Evolutionary conservation across 2,113 vertebrate genomes (phyloP), one percentile per base, ranked within the genome.

Genomic region (Pseudopipra pipra): DNA sequence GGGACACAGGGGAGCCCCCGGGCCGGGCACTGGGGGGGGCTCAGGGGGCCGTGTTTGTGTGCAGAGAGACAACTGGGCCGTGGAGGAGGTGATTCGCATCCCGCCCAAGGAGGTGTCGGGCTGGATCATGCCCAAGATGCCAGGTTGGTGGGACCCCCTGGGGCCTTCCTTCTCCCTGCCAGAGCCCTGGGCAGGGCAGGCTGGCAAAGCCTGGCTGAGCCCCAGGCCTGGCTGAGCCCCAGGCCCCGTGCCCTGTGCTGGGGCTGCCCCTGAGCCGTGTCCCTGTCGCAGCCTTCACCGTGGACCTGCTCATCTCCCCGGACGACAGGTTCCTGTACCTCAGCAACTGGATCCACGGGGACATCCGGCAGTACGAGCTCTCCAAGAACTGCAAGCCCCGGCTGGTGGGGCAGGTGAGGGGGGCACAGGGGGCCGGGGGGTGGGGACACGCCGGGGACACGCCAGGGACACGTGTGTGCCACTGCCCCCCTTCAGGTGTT

Each of bases 301-400:
- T 98, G 0, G 98, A 99, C 92, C 98, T 99, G 89, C 31, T 99
- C 90, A 94, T 99, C 92, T 99, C 99, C 2, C 54, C 98, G 97
- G 99, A 99, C 3, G 99, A 99, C 82, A 98, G 79, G 17, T 99
- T 97, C 89, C 98, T 99, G 47, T 99, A 98, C 96, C 98, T 99
- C 95, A 98, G 98, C 97, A 99, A 99, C 90, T 99, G 99, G 99
- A 58, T 98, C 52, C 99, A 99, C 0, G 99, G 99, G 30, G 99
- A 99, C 96, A 94, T 99, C 94, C 98, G 99, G 25, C 99, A 99
- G 90, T 99, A 99, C 46, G 99, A 99, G 96, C 98, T 99, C 95
- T 98, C 98, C 5, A 96, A 98, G 96, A 96, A 87, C 17, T 96
- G 90, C 84, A 97, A 97, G 56, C 99, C 99, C 5, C 96, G 89